Percentiles rank a stretch among this genome's conserved stretches.
These are phyloP conservation scores for Acromyrmex echinatior DNA, from an alignment of 1,140 invertebrate species.

Conservation along the genomic window DNA sequence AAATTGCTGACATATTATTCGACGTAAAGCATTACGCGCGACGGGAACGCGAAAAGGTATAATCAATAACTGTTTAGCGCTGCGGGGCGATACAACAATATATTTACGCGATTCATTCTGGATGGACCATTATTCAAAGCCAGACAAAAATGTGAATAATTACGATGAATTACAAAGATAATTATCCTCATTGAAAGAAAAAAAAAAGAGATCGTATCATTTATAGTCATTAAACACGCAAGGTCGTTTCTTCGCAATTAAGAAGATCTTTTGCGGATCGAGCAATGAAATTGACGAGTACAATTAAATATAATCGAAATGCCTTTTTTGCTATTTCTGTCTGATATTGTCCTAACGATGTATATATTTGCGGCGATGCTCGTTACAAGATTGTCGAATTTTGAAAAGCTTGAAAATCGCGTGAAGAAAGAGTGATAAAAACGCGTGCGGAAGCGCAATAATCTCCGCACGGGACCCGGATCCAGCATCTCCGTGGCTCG, in stretches of 20 bases:
- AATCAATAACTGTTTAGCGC: conserved; percentile 44
- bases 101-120: conserved; percentile 10
- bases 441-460: conserved; percentile 4
- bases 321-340: background rate
- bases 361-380: conserved; percentile 17
- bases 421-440: background rate
- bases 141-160: background rate
- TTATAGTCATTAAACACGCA: background rate
- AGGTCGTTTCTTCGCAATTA: too few relatives aligned
- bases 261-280: background rate
- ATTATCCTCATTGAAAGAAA: background rate
- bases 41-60: conserved; percentile 21
- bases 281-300: background rate
- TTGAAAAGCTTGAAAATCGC: background rate
- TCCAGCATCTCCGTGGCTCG: conserved; percentile 17
- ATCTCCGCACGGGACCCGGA: background rate
- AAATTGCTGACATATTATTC: conserved; percentile 58
- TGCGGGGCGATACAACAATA: background rate
- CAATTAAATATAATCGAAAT: background rate
- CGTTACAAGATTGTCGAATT: background rate
- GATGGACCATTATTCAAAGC: background rate
- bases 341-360: background rate
- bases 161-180: background rate
- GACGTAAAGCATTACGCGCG: conserved; percentile 2
- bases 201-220: background rate